Evolutionary conservation across 2,888 invertebrate genomes (phyloP).

Genomic region (Sarcophaga carnaria): DNA sequence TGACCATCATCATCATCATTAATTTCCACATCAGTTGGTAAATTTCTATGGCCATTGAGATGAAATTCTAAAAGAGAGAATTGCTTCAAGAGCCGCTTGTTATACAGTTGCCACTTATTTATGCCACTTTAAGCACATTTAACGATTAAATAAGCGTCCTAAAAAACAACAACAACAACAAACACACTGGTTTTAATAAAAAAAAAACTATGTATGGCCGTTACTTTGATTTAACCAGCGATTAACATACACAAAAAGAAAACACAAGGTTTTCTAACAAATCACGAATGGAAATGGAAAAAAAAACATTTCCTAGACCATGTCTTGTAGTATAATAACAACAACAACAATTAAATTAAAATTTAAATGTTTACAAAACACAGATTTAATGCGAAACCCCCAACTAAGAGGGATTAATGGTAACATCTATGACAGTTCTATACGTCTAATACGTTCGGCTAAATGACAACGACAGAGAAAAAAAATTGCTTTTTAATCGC

Average conservation of each 20-base stretch:
- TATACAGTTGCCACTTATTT: constrained; percentile 44
- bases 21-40: constrained; percentile 79
- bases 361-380: constrained; percentile 68
- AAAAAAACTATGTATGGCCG: constrained; percentile 6
- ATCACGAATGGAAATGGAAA: neutral
- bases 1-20: constrained; percentile 74
- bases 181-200: constrained; percentile 16
- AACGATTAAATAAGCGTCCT: neutral
- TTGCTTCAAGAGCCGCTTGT: constrained; percentile 41
- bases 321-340: constrained; percentile 4
- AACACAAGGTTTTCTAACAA: constrained; percentile 31
- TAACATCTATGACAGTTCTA: constrained; percentile 69
- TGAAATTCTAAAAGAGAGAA: constrained; percentile 58
- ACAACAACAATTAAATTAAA: constrained; percentile 60
- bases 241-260: neutral
- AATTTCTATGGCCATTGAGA: constrained; percentile 72
- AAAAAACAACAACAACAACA: neutral
- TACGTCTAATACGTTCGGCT: constrained; percentile 52
- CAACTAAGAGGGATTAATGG: constrained; percentile 70
- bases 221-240: constrained; percentile 34
- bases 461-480: constrained; percentile 16
- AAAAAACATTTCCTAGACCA: constrained; percentile 57
- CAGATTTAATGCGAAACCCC: constrained; percentile 69
- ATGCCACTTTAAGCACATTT: constrained; percentile 40
- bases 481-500: constrained; percentile 36